Conservation (phyloP, 2,113 vertebrate species). For the Chloropsis hardwickii region DNA sequence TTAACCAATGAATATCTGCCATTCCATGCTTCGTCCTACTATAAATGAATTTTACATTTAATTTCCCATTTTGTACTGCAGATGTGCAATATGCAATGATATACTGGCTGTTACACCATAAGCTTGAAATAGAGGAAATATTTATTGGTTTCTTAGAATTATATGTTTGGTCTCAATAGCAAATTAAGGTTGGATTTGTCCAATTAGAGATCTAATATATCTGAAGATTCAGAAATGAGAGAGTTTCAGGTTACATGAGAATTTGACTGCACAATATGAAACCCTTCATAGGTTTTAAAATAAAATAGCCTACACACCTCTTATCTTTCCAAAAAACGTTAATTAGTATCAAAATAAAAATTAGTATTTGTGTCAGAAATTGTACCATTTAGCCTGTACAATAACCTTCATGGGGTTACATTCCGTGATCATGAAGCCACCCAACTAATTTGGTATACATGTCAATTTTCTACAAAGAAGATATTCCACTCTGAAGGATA, state of each 20-base stretch:
- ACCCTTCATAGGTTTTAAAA: neutral
- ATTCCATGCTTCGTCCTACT: neutral
- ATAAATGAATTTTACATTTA: neutral
- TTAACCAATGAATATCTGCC: neutral
- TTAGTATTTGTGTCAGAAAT: neutral
- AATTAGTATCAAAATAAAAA: neutral
- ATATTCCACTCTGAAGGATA: neutral
- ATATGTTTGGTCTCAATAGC: neutral
- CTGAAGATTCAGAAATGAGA: neutral
- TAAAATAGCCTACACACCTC: neutral
- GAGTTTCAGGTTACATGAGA: neutral
- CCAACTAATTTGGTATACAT: neutral
- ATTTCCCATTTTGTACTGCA: neutral
- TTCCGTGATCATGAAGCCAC: neutral
- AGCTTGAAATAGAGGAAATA: constrained; percentile 1
- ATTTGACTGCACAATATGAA: neutral
- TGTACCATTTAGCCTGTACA: neutral
- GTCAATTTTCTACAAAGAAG: neutral
- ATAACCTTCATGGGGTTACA: neutral
- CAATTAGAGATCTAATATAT: neutral
- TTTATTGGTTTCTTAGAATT: neutral
- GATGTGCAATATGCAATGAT: neutral
- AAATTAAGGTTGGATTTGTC: neutral
- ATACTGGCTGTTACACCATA: neutral
- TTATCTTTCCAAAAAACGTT: neutral